Evolutionary conservation across 2,797 vertebrate genomes (phyloP).

Genomic region (Alcedo quadribrachys): DNA sequence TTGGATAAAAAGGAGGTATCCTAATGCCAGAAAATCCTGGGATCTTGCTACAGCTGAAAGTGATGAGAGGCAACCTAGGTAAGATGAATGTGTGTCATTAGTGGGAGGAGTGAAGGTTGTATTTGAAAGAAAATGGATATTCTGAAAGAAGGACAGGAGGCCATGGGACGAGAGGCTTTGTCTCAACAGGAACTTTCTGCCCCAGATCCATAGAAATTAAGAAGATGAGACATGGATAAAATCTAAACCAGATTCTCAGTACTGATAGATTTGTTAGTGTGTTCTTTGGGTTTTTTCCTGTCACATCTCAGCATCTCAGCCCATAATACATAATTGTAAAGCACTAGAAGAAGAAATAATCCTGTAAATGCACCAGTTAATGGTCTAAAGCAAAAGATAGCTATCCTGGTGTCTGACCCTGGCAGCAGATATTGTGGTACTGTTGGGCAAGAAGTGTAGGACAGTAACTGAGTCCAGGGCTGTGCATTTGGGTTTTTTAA

Average conservation of each 20-base stretch:
- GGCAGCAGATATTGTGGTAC: not conserved
- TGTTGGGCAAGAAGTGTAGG: fast-evolving
- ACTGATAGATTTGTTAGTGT: not conserved
- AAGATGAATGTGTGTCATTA: not conserved
- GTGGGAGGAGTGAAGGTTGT: not conserved
- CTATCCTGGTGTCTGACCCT: not conserved
- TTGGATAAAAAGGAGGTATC: not conserved
- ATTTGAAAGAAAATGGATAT: not conserved
- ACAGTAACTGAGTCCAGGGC: not conserved
- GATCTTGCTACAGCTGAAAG: not conserved
- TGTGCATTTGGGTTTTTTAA: fast-evolving
- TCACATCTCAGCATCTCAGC: not conserved
- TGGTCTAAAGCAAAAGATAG: not conserved
- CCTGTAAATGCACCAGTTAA: not conserved
- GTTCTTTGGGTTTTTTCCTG: not conserved
- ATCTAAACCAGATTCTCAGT: not conserved
- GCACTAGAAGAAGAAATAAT: not conserved
- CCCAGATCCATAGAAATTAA: not conserved
- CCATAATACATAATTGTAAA: not conserved
- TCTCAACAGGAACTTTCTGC: not conserved
- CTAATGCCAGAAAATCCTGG: not conserved
- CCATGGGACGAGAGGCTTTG: not conserved
- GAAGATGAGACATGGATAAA: not conserved
- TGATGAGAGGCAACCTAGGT: not conserved
- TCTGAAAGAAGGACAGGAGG: not conserved